A percentile compares a stretch with the other conserved stretches of the same genome.
These are phyloP conservation scores for Lampris megalopsis DNA, from an alignment of 2,113 vertebrate species.

Conservation along the genomic window DNA sequence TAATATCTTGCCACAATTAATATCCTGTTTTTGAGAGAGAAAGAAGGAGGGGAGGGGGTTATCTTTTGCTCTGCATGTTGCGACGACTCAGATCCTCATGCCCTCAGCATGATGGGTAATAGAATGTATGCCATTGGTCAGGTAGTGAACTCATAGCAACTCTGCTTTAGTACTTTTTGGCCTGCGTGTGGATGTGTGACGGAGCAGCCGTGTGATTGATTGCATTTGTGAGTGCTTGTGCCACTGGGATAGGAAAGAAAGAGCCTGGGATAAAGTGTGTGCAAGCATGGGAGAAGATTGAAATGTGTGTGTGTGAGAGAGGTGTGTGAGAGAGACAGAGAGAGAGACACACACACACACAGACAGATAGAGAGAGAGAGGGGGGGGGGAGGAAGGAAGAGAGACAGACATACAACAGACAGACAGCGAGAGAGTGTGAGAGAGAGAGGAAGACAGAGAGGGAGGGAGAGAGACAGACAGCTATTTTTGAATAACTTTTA, in stretches of 20 bases:
- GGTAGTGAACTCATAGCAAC: constrained; percentile 54
- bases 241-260: constrained; percentile 58
- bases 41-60: constrained; percentile 18
- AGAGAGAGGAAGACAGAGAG: no score
- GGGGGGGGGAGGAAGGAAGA: no score
- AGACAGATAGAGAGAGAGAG: no score
- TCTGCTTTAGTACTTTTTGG: constrained; percentile 38
- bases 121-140: constrained; percentile 44
- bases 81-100: not conserved
- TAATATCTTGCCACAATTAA: constrained; percentile 82
- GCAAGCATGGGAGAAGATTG: constrained; percentile 54
- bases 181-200: constrained; percentile 20
- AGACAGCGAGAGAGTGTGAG: no score
- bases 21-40: constrained; percentile 68
- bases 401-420: no score
- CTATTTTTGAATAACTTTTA: no score
- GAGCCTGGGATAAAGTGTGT: constrained; percentile 11
- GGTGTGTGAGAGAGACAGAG: not conserved
- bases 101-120: constrained; percentile 38
- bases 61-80: constrained; percentile 19
- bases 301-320: constrained; percentile 30
- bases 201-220: constrained; percentile 67
- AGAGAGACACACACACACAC: no score
- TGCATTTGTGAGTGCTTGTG: constrained; percentile 67
- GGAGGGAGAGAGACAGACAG: no score